Conservation (phyloP, 2,888 invertebrate species). For the Schizotus pectinicornis region DNA sequence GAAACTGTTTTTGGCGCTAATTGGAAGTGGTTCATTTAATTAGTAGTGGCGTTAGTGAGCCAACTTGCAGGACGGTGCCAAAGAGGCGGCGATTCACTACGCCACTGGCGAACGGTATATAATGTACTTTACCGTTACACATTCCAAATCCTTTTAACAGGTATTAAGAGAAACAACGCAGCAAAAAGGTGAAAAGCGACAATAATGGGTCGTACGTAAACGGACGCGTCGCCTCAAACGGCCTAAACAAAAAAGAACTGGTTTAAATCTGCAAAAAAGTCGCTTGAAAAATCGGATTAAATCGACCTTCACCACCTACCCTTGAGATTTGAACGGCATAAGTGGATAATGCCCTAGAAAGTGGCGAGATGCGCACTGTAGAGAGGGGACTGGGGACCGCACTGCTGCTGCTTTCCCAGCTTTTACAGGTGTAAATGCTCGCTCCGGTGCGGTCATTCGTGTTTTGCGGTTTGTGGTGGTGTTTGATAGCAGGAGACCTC, state of each 20-base stretch:
- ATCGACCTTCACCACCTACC: neutral
- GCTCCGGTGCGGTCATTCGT: slow-evolving; percentile 2
- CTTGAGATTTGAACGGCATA: too few relatives aligned
- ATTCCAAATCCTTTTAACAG: slow-evolving; percentile 18
- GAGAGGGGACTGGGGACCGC: slow-evolving; percentile 7
- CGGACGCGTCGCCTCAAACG: neutral
- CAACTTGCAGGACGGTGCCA: neutral
- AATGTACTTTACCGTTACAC: slow-evolving; percentile 16
- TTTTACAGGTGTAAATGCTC: slow-evolving; percentile 12
- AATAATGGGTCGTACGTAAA: too few relatives aligned
- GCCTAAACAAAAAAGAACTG: too few relatives aligned
- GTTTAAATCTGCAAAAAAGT: neutral
- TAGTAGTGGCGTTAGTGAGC: too few relatives aligned
- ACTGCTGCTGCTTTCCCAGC: neutral
- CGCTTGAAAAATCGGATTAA: neutral
- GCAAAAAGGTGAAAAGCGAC: neutral
- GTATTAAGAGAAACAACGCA: slow-evolving; percentile 2
- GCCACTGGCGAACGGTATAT: slow-evolving; percentile 9
- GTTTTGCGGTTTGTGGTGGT: slow-evolving; percentile 1
- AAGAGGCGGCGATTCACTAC: neutral
- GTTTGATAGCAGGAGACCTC: slow-evolving; percentile 1
- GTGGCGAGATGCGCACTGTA: slow-evolving; percentile 12
- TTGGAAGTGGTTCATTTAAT: too few relatives aligned
- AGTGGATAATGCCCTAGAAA: slow-evolving; percentile 12
- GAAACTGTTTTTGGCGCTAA: too few relatives aligned